Evolutionary conservation across 23 tunicate species (phyloP), one percentile per base, ranked within the genome.

Genomic region (Phallusia fumigata): DNA sequence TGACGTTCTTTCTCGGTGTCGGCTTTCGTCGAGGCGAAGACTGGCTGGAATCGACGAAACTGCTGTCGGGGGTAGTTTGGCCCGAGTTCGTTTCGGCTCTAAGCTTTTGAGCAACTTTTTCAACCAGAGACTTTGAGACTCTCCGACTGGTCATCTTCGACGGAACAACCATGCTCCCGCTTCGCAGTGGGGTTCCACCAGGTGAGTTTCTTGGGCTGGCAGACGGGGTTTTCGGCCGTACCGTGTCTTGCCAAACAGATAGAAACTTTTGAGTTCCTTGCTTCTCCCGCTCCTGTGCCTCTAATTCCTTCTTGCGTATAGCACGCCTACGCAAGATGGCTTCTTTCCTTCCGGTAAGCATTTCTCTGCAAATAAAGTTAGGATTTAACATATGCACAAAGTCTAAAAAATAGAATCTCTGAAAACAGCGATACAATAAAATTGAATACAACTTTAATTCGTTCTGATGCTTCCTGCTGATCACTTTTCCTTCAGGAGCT

Each of bases 311-410:
- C 49, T 51, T 72, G 51, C 65, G 35, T 52, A 24, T 77, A 36
- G 79, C 93, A 22, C 93, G 88, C 10, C 80, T 83, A 5, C 93
- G 81, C 78, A 84, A 45, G 50, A 89, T 32, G 22, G 86, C 93
- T 0, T 74, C 81, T 31, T 84, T 84, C 31, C 77, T 79, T 26
- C 93, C 93, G 35, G 65, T 47, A 0, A 84, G 76, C 36, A 89
- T 50, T 44, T 89, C 93, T 76, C 93, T 89, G 82, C 13, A 13
- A 13, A 58, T 58, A 40, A 40, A 40, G 47, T 5, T 40, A 3
- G 5, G 47, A n/a, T 40, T 40, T 5, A 40, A 40, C 5, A 40
- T 40, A 40, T 10, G 10, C 47, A 40, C 47, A 3, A 40, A 40
- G 47, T 10, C 47, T 5, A 40, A 40, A n/a, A n/a, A n/a, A n/a